Evolutionary conservation across 2,113 vertebrate species (phyloP).

Genomic region (Pheucticus melanocephalus): DNA sequence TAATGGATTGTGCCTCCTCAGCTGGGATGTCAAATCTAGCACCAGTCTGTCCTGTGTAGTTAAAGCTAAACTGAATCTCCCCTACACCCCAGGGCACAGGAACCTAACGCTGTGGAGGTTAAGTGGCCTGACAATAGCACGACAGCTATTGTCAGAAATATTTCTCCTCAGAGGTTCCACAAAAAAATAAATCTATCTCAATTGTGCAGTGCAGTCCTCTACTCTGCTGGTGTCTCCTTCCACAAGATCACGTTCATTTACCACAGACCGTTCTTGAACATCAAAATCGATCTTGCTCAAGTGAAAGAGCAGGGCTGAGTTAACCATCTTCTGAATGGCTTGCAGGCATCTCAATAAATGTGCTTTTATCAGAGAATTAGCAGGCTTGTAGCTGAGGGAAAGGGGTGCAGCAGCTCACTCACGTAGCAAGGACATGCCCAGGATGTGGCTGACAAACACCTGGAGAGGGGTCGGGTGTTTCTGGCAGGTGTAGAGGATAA

Average conservation of each 20-base stretch:
- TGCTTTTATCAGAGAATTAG: neutral
- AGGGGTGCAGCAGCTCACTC: neutral
- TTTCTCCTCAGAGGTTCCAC: conserved; percentile 19
- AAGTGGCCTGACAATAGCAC: neutral
- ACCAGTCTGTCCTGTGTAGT: neutral
- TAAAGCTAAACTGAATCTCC: neutral
- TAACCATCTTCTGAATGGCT: neutral
- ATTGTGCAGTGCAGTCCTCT: neutral
- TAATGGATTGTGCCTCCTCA: neutral
- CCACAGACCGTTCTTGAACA: neutral
- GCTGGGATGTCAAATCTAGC: neutral
- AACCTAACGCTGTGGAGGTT: neutral
- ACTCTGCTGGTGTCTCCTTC: neutral
- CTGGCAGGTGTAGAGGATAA: neutral
- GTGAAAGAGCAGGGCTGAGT: neutral
- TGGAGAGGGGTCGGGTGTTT: accelerated
- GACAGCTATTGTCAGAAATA: conserved; percentile 11
- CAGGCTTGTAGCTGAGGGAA: neutral
- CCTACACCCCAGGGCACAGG: neutral
- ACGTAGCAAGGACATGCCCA: neutral
- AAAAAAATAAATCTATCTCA: neutral
- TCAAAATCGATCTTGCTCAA: neutral
- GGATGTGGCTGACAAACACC: neutral
- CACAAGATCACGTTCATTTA: neutral
- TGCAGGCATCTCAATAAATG: neutral